Evolutionary conservation across 2,113 vertebrate genomes (phyloP), one percentile per base, ranked within the genome.

Genomic region (Gavia stellata): DNA sequence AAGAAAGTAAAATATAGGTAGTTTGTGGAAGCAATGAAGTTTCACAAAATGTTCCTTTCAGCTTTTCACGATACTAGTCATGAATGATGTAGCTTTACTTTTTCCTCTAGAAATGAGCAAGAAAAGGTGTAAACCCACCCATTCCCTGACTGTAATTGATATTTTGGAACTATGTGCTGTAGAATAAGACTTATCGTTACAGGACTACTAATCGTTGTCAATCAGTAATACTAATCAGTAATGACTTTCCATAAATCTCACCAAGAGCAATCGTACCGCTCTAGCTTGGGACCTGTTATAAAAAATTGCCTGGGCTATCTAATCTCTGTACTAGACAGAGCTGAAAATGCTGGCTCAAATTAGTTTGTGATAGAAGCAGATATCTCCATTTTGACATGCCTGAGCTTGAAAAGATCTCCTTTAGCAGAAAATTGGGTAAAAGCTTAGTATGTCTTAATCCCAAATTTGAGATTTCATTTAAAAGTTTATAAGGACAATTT

Each of bases 341-440:
- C 92, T 97, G 89, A 92, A 97, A 98, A 94, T 94, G 56, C 88
- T 95, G 82, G 34, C 53, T 95, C 82, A 96, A 97, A 97, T 97
- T 86, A 96, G 93, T 94, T 97, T 94, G 65, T 79, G 91, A 97
- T 95, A 92, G 92, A 95, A 80, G 81, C 61, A 95, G 92, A 97
- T 95, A 97, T 92, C 81, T 97, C 55, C 92, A 71, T 96, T 96
- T 97, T 88, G 86, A 92, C 94, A 92, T 31, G 59, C 86, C 74
- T 89, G 88, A 94, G 65, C 71, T 96, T 86, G 83, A 90, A 95
- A 97, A 97, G 88, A 97, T 95, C 90, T 97, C 72, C 58, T 87
- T 90, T 33, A 74, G 70, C 80, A 97, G 92, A 96, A 97, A 97
- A 98, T 96, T 97, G 97, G 65, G 68, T 72, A 90, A 94, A 83